Evolutionary conservation across 2,113 vertebrate species (phyloP), one percentile per base, ranked within the genome.

Genomic region (Paedocypris sp.): DNA sequence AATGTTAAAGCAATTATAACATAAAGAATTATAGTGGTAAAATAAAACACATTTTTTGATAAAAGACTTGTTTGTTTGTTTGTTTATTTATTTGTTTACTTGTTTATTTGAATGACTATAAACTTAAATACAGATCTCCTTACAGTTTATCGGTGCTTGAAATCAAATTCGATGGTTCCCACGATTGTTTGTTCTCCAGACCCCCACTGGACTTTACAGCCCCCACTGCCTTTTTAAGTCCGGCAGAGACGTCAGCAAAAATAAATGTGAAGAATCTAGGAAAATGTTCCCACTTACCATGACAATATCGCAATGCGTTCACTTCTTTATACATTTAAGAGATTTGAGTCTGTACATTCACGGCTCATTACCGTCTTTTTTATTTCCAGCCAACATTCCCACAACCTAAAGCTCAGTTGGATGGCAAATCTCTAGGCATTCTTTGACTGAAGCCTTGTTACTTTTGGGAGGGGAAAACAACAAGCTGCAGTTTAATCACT

Each of bases 401-500:
- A 42, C 19, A 42, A 42, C 36, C 52, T 35, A 42, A 41, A 56
- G 23, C 23, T 28, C 36, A 29, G 36, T 28, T 57, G 53, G 53
- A 39, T 57, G 53, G 53, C 38, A 31, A 32, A 31, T 43, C 53
- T 43, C 43, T 57, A 23, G 20, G 53, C 38, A 56, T 33, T 22
- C 29, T 51, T 51, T 32, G 29, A 23, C 6, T 28, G 51, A 26
- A 54, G 33, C 52, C 16, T 57, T 57, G 29, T 43, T 32, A 57
- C 11, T 57, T 52, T 57, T 29, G 11, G 26, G 16, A 43, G 22
- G 26, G 52, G 38, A 54, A 54, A 54, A 54, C 35, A 54, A 54
- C 35, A 54, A 54, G 53, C 53, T 43, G 13, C 16, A 42, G 36
- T 56, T 29, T 57, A 57, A 57, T 57, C 15, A 57, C 25, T 57